phyloP scores from a whole-genome alignment of 2,888 invertebrate genomes.

The Malthinus flaveolus region DNA sequence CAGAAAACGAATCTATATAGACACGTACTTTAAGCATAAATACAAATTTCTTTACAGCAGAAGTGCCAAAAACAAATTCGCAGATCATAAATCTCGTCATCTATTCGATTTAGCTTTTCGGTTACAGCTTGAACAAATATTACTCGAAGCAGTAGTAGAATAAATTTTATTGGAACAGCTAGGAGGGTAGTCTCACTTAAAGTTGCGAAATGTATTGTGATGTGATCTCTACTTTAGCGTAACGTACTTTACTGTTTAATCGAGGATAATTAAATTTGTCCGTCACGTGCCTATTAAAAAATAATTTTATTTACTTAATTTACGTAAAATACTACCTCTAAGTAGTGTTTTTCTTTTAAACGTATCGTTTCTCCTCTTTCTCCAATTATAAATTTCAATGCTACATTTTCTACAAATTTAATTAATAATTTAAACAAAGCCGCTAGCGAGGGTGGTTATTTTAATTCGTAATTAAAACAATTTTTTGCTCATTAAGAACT shows the following conservation, averaged over 20 bases:
- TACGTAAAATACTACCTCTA: no score
- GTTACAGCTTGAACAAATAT: conserved; percentile 5
- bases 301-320: no score
- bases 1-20: background rate
- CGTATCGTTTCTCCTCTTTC: no score
- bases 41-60: conserved; percentile 4
- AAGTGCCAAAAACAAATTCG: conserved; percentile 5
- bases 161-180: conserved; percentile 1
- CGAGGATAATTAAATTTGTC: conserved; percentile 1
- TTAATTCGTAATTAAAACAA: no score
- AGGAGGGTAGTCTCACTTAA: background rate
- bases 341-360: no score
- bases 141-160: conserved; percentile 1
- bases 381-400: no score
- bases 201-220: background rate
- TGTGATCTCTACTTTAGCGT: background rate
- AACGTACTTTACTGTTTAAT: conserved; percentile 1
- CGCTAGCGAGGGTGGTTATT: no score
- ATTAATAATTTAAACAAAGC: no score
- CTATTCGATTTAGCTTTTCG: conserved; percentile 7
- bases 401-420: no score
- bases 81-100: conserved; percentile 3
- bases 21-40: conserved; percentile 2
- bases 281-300: background rate
- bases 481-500: no score